Base-by-base conservation (phyloP, 2,888 invertebrate genomes). In the Nomada fabriciana region DNA sequence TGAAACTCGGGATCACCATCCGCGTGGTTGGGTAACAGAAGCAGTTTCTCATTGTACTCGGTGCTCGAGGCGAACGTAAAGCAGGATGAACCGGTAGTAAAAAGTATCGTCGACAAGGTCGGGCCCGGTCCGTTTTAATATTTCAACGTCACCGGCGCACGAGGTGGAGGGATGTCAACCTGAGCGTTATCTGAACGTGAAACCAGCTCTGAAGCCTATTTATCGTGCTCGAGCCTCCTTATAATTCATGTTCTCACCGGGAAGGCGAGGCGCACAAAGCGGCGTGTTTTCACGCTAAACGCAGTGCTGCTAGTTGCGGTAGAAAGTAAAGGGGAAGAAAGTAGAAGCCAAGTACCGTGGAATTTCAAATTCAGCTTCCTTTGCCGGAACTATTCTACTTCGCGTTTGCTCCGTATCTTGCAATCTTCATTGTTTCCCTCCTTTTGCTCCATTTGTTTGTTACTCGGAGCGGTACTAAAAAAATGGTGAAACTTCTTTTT, bases 61-160 rank as follows among this genome's bases (percentile, higher is more conserved):
- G 65, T 68, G 13, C 15, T 57, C 36, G 63, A 67, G 67, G 10
- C 47, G 55, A 42, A 29, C 42, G 71, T 68, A 67, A 72, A 76
- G 70, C 65, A 67, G 74, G 68, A 75, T 80, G 69, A 78, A 74
- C 71, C 59, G 72, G 63, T 67, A 71, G 15, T 55, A 57, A 73
- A 67, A 73, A 71, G 73, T 74, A 88, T 72, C 52, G 74, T 68
- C 61, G 81, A 67, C 78, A 83, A 86, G 79, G 73, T 72, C 72
- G 80, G 57, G 42, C 74, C 72, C 57, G 68, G 80, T 63, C 75
- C 78, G 80, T 80, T 83, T 86, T 76, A 83, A 86, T 85, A 85
- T 82, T 86, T 86, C 86, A 82, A 77, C 76, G 72, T 82, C 78
- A 43, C 23, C 36, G 42, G 47, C 53, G 25, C 57, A 25, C 53